phyloP scores from a whole-genome alignment of 2,888 invertebrate genomes.

The Protonemura montana region DNA sequence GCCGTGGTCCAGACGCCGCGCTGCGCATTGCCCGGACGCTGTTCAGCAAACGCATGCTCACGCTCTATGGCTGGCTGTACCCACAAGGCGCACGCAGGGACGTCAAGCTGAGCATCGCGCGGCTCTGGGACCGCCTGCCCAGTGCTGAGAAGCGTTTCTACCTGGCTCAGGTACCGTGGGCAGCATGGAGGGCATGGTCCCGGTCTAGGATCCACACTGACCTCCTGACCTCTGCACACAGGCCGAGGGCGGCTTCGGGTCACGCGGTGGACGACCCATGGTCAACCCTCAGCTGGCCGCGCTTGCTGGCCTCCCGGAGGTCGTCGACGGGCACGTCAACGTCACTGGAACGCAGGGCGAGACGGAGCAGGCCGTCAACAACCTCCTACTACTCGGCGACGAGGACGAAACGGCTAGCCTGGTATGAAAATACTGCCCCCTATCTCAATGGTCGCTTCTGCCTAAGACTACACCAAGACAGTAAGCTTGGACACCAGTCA shows the following conservation, averaged over 20 bases:
- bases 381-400: background rate
- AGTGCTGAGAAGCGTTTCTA: constrained; percentile 60
- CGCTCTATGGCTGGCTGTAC: constrained; percentile 61
- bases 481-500: no score
- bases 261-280: background rate
- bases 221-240: background rate
- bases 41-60: constrained; percentile 61
- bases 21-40: constrained; percentile 60
- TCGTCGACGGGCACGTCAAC: background rate
- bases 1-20: constrained; percentile 54
- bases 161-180: constrained; percentile 57
- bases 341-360: background rate
- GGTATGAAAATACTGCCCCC: no score
- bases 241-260: constrained; percentile 19
- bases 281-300: constrained; percentile 26
- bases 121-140: constrained; percentile 59
- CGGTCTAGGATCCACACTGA: no score
- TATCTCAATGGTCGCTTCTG: no score
- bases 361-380: background rate
- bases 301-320: background rate
- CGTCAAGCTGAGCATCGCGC: constrained; percentile 58
- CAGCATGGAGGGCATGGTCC: no score
- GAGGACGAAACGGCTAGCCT: no score
- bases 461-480: no score
- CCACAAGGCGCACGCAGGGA: constrained; percentile 59